Evolutionary conservation across 2,888 invertebrate genomes (phyloP), one percentile per base, ranked within the genome.

Genomic region (Hemithea aestivaria): DNA sequence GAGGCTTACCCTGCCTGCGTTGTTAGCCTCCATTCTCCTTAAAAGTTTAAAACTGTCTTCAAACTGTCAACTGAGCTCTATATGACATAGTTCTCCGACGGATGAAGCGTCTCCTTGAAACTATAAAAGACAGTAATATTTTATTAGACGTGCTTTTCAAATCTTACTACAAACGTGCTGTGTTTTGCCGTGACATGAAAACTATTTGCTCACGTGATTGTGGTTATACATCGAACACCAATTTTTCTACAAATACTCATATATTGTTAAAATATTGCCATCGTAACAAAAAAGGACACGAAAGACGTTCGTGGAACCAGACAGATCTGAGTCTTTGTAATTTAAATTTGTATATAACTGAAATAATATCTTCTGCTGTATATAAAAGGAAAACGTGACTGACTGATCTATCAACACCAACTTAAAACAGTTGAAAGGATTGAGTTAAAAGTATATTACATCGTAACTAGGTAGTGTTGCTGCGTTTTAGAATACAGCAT

Each of bases 41-140:
- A 53, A 55, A 48, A 64, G 48, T 52, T 62, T 50, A 58, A 42
- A 66, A 68, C 55, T 58, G 58, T 71, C 68, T 69, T 70, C 67
- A 58, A 69, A 66, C 56, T 58, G 56, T 63, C 64, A 68, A 58
- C 39, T 39, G 51, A 61, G 60, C 55, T 62, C 62, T 68, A 60
- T 79, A 77, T 78, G 62, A 71, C 79, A 83, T 80, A 76, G 68
- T 77, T 73, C 73, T 75, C 74, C 75, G 46, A 56, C 58, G 73
- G 79, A 58, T 50, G 73, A 67, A 62, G 57, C 58, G 36, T 79
- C 77, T 77, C 79, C 84, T 82, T 78, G 77, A 83, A 78, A 84
- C 83, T 80, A 84, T 76, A 84, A 85, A 70, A 78, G 66, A 81
- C 61, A 78, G 73, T 73, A 74, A 66, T 62, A 46, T 58, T 76